Evolutionary conservation across 2,797 vertebrate species (phyloP), one percentile per base, ranked within the genome.

Genomic region (Jordanella pulchra): DNA sequence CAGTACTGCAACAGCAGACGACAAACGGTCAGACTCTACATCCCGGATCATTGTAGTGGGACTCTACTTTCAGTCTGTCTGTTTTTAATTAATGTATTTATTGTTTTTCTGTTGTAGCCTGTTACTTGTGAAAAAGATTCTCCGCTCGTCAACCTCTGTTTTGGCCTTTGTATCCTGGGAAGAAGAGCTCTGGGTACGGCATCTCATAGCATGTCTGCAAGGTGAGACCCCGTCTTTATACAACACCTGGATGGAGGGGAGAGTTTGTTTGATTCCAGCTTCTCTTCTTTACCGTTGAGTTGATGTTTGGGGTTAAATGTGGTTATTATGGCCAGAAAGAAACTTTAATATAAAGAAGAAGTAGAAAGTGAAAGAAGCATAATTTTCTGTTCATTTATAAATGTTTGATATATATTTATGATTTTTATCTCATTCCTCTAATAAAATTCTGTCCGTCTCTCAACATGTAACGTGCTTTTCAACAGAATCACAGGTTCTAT

Each of bases 151-250:
- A 96, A 93, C 30, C 91, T 97, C 35, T 97, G 96, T 82, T 97
- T 97, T 32, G 96, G 95, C 13, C 90, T 97, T 42, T 97, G 96
- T 67, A 96, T 97, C 74, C 87, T 97, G 86, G 96, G 96, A 60
- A 94, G 96, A 75, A 90, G 96, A 83, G 96, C 96, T 44, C 84
- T 97, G 86, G 96, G 96, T 67, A 97, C 96, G 0, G 96, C 96
- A 3, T 96, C 96, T 1, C 96, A 97, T 91, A 97, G 96, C 90
- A 96, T 97, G 96, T 97, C 96, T 53, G 96, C 96, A 60, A 97
- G 96, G 96, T 96, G 81, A 88, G 83, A 61, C 39, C 28, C 7
- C 60, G 1, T 15, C 12, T 61, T 39, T 11, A 61, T 12, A 12
- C 48, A n/a, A 51, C 50, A 23, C 9, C 23, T 1, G 50, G 23